Base-by-base conservation (phyloP, 2,797 vertebrate species). In the Buceros bicornis region DNA sequence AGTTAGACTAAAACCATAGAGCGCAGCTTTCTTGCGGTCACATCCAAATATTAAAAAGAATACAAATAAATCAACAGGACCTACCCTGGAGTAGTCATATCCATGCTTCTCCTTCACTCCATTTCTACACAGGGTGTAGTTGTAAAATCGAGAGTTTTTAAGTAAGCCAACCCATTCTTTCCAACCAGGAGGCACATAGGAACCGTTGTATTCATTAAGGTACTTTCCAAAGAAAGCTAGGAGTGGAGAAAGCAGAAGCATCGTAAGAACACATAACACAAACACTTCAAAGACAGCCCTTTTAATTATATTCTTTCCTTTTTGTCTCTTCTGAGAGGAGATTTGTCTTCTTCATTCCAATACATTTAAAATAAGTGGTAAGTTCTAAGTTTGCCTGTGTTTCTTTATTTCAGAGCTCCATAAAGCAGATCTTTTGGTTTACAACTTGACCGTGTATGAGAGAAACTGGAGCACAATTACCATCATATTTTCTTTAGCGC, bases 221-320 rank as follows among this genome's bases (percentile, higher is more conserved):
- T 99, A 99, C 97, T 99, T 99, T 60, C 99, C 99, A 95, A 99
- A 99, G 98, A 99, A 99, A 93, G 99, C 99, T 99, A 97, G 29
- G 91, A 73, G 81, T 60, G 96, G 33, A 97, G 58, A 95, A 61
- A 91, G 50, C 42, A 67, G 57, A 80, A 91, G 62, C 31, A 31
- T 9, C 64, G 47, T 60, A 24, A 89, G 90, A 77, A 94, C 72
- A 29, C 17, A 3, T 56, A 72, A 40, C 33, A 72, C 20, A 92
- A 95, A 90, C 16, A 26, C 31, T 21, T 65, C 40, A 64, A 58
- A 94, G 53, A 67, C 43, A 87, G 13, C 20, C 13, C 2, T 58
- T 42, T 69, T 47, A 88, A 76, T 43, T 4, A 45, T 54, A 45
- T 10, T 50, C 3, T 20, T 57, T 56, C 21, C 19, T 66, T 82